Conservation (phyloP, 2,113 vertebrate genomes). For the Brachirus orientalis region DNA sequence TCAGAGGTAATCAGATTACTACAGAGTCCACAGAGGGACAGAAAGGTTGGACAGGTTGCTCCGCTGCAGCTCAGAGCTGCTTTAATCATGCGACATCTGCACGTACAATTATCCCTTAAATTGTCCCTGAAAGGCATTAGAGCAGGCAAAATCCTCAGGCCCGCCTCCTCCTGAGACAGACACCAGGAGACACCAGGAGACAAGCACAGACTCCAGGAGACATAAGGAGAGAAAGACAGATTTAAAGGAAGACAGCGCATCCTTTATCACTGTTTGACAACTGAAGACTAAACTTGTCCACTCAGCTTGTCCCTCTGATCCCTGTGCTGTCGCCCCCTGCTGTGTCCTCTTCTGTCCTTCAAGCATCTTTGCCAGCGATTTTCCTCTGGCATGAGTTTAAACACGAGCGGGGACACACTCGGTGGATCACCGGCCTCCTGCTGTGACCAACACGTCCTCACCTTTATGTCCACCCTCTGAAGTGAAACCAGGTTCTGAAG, state of each 20-base stretch:
- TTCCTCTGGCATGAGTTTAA: too few species aligned
- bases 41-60: too few species aligned
- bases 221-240: too few species aligned
- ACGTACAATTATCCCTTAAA: constrained; percentile 53
- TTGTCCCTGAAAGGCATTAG: constrained; percentile 1
- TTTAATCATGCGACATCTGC: not conserved
- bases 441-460: too few species aligned
- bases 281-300: constrained; percentile 18
- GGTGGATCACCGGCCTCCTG: too few species aligned
- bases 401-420: too few species aligned
- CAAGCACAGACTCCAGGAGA: too few species aligned
- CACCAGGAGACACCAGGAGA: too few species aligned
- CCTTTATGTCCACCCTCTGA: too few species aligned
- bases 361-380: not conserved
- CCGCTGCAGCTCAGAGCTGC: not conserved
- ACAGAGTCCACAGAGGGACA: not conserved
- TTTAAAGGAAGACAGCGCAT: too few species aligned
- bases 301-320: constrained; percentile 45
- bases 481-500: too few species aligned
- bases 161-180: not conserved
- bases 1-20: constrained; percentile 16
- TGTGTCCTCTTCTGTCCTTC: constrained; percentile 68
- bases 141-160: not conserved
- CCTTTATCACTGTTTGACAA: not conserved
- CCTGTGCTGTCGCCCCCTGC: not conserved